These are phyloP conservation scores for Monochamus alternatus DNA, from an alignment of 2,888 invertebrate species.

Conservation along the genomic window DNA sequence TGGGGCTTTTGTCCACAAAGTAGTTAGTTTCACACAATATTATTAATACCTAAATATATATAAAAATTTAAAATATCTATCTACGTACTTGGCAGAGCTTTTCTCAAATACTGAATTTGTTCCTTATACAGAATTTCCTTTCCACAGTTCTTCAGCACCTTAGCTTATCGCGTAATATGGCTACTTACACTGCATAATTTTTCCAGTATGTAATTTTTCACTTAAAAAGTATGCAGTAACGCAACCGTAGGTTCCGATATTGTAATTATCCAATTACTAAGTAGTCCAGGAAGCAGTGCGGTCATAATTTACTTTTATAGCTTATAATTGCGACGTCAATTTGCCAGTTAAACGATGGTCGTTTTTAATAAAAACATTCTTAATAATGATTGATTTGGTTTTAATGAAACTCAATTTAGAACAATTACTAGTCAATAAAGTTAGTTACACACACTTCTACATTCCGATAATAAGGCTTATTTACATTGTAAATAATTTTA, in stretches of 20 bases:
- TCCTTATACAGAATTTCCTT: too few species aligned
- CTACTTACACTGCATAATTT: constrained; percentile 12
- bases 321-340: constrained; percentile 37
- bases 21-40: too few species aligned
- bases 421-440: constrained; percentile 35
- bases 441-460: constrained; percentile 4
- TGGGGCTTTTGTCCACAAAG: too few species aligned
- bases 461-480: neutral
- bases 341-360: constrained; percentile 35
- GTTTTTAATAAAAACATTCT: constrained; percentile 34
- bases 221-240: constrained; percentile 32
- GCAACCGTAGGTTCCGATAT: constrained; percentile 26
- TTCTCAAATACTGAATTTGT: too few species aligned
- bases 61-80: too few species aligned
- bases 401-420: constrained; percentile 42
- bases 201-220: constrained; percentile 34
- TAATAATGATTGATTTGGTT: constrained; percentile 42
- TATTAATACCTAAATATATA: too few species aligned
- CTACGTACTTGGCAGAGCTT: too few species aligned
- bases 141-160: neutral
- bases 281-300: constrained; percentile 33
- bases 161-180: neutral
- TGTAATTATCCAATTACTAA: constrained; percentile 37
- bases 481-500: neutral
- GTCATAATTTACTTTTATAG: constrained; percentile 35